Conservation (phyloP, 2,888 invertebrate species). For the Eustalomyia histrio region DNA sequence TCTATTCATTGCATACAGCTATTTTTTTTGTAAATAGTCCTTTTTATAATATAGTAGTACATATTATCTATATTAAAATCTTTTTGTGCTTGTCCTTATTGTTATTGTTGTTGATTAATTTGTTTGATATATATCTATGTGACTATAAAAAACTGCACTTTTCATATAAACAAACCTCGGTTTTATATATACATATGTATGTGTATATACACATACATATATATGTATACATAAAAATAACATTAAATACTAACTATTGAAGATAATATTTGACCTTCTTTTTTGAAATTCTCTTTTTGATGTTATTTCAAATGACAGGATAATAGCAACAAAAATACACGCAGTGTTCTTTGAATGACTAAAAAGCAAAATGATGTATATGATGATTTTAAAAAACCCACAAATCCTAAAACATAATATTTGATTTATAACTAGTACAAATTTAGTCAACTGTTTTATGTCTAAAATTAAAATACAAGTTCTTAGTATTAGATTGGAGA, state of each 20-base stretch:
- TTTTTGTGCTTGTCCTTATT: constrained; percentile 19
- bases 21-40: constrained; percentile 6
- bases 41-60: background rate
- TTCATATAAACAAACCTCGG: background rate
- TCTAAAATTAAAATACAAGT: background rate
- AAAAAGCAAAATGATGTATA: constrained; percentile 5
- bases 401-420: constrained; percentile 41
- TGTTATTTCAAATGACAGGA: constrained; percentile 51
- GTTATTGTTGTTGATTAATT: constrained; percentile 39
- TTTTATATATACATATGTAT: background rate
- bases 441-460: constrained; percentile 21
- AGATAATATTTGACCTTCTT: constrained; percentile 54
- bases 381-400: constrained; percentile 13
- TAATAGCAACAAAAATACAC: constrained; percentile 51
- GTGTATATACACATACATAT: too few relatives aligned
- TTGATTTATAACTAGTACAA: constrained; percentile 21
- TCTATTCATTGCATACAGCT: background rate
- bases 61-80: constrained; percentile 33
- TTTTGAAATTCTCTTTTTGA: constrained; percentile 47
- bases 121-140: constrained; percentile 10
- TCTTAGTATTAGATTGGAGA: constrained; percentile 10
- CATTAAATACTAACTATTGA: constrained; percentile 41
- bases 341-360: constrained; percentile 31
- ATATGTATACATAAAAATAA: constrained; percentile 2
- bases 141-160: constrained; percentile 24